Conservation (phyloP, 2,888 invertebrate genomes). For the Tetropium fuscum region DNA sequence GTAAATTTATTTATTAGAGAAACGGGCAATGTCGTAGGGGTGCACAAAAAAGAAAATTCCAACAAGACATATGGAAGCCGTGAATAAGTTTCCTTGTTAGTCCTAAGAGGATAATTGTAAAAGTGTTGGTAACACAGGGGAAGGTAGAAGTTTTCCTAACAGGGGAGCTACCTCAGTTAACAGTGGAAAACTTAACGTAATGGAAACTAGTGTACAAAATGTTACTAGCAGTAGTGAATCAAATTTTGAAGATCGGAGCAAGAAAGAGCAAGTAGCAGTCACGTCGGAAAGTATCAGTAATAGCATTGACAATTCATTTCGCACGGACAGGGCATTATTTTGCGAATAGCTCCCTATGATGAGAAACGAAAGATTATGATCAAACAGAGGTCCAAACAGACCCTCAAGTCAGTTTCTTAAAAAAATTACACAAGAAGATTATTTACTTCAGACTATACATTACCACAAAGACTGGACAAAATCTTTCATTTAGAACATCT, state of each 20-base stretch:
- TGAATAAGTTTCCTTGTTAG: too few species aligned
- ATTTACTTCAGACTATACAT: not conserved
- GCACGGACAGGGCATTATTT: not conserved
- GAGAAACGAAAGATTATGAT: conserved; percentile 3
- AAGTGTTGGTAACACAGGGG: too few species aligned
- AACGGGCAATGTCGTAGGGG: too few species aligned
- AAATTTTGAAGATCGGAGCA: not conserved
- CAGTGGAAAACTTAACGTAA: too few species aligned
- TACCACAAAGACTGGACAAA: not conserved
- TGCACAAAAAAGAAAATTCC: too few species aligned
- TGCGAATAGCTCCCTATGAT: conserved; percentile 2
- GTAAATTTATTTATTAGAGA: too few species aligned
- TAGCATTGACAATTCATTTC: conserved; percentile 1
- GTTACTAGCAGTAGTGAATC: not conserved
- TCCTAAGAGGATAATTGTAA: too few species aligned
- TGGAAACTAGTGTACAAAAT: conserved; percentile 1
- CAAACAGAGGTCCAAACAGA: not conserved
- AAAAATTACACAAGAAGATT: not conserved
- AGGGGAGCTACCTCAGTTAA: too few species aligned
- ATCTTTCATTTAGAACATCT: too few species aligned
- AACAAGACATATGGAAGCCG: too few species aligned
- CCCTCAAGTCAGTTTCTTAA: not conserved
- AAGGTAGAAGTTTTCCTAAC: too few species aligned
- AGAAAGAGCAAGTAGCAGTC: not conserved
- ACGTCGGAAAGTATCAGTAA: not conserved